These are phyloP conservation scores for Tragelaphus strepsiceros DNA, from an alignment of 2,113 vertebrate genomes.

Conservation along the genomic window DNA sequence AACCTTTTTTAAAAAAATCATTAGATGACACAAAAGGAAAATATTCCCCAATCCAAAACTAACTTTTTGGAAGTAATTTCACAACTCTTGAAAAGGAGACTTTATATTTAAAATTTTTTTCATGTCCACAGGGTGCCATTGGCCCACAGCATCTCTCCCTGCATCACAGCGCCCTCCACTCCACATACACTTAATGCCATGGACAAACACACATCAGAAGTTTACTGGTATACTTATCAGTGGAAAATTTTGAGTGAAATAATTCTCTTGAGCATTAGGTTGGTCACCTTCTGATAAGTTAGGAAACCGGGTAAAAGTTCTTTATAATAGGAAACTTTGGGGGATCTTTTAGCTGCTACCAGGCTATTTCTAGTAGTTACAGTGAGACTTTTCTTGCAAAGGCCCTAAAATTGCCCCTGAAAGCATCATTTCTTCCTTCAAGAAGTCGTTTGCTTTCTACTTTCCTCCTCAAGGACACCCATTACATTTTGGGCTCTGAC, in stretches of 20 bases:
- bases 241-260: neutral
- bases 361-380: neutral
- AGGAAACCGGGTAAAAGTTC: neutral
- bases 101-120: neutral
- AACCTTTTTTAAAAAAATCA: neutral
- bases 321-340: neutral
- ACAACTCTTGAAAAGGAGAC: neutral
- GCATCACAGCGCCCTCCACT: neutral
- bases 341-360: neutral
- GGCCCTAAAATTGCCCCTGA: neutral
- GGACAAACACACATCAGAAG: neutral
- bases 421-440: neutral
- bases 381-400: neutral
- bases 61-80: constrained; percentile 12
- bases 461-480: neutral
- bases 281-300: neutral
- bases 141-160: neutral
- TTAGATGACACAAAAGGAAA: neutral
- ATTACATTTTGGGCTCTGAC: neutral
- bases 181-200: fast-evolving
- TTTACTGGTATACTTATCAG: neutral
- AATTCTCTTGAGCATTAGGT: neutral
- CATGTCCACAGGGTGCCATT: neutral
- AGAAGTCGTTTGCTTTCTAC: neutral
- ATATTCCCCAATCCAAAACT: neutral